Base-by-base conservation (phyloP, 53 echinoderm and acorn worm genomes). In the Echinarachnius parma region DNA sequence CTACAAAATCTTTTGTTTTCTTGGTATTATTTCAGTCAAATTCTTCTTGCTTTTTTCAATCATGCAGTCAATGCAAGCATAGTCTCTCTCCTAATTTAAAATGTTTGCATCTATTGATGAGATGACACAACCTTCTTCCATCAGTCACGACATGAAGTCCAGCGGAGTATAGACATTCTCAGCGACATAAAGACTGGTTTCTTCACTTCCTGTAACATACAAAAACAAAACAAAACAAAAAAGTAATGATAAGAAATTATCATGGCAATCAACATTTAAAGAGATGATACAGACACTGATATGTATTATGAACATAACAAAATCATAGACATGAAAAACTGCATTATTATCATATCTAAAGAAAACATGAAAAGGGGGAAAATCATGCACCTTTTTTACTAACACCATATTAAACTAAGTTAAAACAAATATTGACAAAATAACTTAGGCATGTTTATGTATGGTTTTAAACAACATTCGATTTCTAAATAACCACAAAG, bases 151-250 rank as follows among this genome's bases (percentile, higher is more conserved):
- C 49, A 91, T 86, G 72, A 91, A 91, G 26, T 79, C 86, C 46
- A 74, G 75, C 13, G 91, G 86, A 31, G 82, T 91, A 80, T 91
- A 91, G 23, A 62, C 64, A 31, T 84, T 75, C 71, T 91, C 91
- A 16, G 91, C 91, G 27, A 91, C 91, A 77, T 91, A 46, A 4
- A 66, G 4, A 48, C 48, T 14, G 7, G 33, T 66, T 47, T 66
- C 66, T 47, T 66, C 66, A 66, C 31, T 66, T 47, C 48, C 66
- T 66, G 48, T 19, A 29, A 5, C 27, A 28, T 16, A 46, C 4
- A 13, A 46, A 45, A 9, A 24, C 3, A 39, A 62, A 34, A 57
- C 25, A 62, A 8, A 62, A 39, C 7, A 37, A 39, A 4, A 39
- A 7, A 36, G 23, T 20, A n/a, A n/a, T n/a, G n/a, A n/a, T n/a